These are phyloP conservation scores for Meghimatium bilineatum DNA, from an alignment of 2,888 invertebrate species.

Conservation along the genomic window DNA sequence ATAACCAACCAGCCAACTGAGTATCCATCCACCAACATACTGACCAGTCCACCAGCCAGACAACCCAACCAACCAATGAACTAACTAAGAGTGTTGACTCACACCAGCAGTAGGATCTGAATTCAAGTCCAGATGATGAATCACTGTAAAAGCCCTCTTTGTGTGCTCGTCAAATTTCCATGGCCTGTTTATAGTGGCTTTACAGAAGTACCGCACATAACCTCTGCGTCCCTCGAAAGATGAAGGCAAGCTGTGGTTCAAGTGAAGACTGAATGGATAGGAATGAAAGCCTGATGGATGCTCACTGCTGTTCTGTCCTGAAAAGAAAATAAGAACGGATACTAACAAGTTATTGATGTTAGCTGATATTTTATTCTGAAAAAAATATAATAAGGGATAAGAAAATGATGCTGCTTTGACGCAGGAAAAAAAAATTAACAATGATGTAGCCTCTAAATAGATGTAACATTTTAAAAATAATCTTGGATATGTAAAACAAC, in stretches of 20 bases:
- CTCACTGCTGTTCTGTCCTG: conserved; percentile 48
- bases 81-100: conserved; percentile 44
- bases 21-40: too few species aligned
- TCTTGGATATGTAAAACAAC: too few species aligned
- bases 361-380: too few species aligned
- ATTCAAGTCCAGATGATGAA: conserved; percentile 69
- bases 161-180: conserved; percentile 91
- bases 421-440: too few species aligned
- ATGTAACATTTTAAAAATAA: too few species aligned
- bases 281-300: conserved; percentile 64
- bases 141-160: conserved; percentile 88
- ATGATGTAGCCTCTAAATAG: too few species aligned
- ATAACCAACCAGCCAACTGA: too few species aligned
- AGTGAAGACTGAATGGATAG: conserved; percentile 63
- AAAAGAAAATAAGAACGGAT: neutral
- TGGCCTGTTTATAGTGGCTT: conserved; percentile 87
- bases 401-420: too few species aligned
- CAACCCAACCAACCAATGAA: too few species aligned
- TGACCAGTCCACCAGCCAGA: too few species aligned
- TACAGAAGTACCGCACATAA: conserved; percentile 89
- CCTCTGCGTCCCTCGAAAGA: conserved; percentile 76
- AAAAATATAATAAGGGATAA: too few species aligned
- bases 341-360: neutral
- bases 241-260: conserved; percentile 72
- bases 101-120: conserved; percentile 58